A percentile compares a stretch with the other conserved stretches of the same genome.
These are phyloP conservation scores for Conus ventricosus DNA, from an alignment of 1,140 invertebrate species.

Conservation along the genomic window DNA sequence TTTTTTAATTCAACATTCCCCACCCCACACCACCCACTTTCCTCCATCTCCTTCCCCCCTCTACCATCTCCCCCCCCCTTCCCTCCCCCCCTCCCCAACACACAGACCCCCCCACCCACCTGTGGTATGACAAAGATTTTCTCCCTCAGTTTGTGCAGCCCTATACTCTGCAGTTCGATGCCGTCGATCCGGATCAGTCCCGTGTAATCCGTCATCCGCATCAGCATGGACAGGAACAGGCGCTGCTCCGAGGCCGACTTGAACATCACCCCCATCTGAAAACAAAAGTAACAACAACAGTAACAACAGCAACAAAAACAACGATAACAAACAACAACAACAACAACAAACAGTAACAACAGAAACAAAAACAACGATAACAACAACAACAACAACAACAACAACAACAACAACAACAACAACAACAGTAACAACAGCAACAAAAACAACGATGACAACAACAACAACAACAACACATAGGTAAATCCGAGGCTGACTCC, in stretches of 20 bases:
- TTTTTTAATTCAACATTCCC: no score
- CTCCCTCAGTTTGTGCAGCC: constrained; percentile 47
- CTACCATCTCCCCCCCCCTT: no score
- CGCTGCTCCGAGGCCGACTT: constrained; percentile 67
- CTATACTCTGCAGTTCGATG: constrained; percentile 45
- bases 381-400: no score
- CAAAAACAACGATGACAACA: not conserved
- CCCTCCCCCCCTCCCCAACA: not conserved
- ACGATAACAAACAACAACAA: no score
- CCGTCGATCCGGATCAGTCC: constrained; percentile 69
- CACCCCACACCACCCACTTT: no score
- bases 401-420: not conserved
- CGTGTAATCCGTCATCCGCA: constrained; percentile 83
- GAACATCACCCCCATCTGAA: constrained; percentile 57
- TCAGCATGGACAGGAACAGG: constrained; percentile 81
- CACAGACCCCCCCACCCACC: constrained; percentile 24
- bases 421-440: not conserved
- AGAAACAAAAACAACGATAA: no score
- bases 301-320: constrained; percentile 3
- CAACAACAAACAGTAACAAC: no score
- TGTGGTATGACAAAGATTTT: constrained; percentile 54
- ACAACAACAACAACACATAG: no score
- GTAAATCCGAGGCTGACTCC: no score
- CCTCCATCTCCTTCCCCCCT: no score
- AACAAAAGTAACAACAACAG: not conserved